Evolutionary conservation across 1,140 invertebrate genomes (phyloP).

Genomic region (Philotrypesis tridentata): DNA sequence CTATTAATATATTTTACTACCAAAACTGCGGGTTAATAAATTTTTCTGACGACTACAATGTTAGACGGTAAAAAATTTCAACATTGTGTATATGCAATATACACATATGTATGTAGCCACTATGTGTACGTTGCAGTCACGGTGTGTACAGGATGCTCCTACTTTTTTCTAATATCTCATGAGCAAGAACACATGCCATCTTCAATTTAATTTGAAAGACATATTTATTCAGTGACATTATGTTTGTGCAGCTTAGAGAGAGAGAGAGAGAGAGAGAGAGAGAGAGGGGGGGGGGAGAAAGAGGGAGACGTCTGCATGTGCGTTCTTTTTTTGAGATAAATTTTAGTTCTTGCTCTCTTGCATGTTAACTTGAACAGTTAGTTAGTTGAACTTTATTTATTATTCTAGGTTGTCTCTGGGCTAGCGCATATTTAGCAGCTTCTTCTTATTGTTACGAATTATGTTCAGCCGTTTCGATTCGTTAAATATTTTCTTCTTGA

Average conservation of each 20-base stretch:
- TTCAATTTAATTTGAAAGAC: not conserved
- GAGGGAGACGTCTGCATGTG: too few relatives aligned
- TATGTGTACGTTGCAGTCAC: not conserved
- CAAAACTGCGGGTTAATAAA: too few relatives aligned
- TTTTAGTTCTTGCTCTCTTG: not conserved
- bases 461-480: not conserved
- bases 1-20: not conserved
- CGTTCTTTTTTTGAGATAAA: too few relatives aligned
- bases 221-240: not conserved
- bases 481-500: too few relatives aligned
- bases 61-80: slow-evolving; percentile 15
- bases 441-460: slow-evolving; percentile 23
- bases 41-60: not conserved
- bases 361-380: slow-evolving; percentile 11
- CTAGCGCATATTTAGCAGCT: not conserved
- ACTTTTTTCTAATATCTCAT: not conserved
- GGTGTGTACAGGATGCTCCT: not conserved
- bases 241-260: not conserved
- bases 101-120: too few relatives aligned
- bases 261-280: not conserved
- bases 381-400: not conserved
- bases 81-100: not conserved
- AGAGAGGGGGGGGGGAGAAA: too few relatives aligned
- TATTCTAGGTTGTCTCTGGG: not conserved
- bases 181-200: not conserved